Conservation (phyloP, 2,797 vertebrate species). For the Carcharodon carcharias region DNA sequence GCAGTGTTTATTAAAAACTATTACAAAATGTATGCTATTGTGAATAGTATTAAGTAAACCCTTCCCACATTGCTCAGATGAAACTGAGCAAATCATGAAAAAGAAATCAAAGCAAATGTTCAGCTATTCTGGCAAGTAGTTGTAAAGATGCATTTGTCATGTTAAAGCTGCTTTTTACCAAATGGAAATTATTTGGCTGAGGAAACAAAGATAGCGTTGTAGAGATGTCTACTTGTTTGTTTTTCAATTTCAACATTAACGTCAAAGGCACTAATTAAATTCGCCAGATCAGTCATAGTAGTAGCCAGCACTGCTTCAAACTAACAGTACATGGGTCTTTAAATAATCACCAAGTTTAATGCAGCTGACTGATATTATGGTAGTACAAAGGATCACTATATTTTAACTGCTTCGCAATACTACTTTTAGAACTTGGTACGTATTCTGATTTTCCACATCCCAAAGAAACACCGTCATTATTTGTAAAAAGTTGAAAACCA, state of each 20-base stretch:
- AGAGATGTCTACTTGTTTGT: not conserved
- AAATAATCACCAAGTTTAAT: not conserved
- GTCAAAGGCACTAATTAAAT: not conserved
- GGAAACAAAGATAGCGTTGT: not conserved
- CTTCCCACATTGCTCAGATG: not conserved
- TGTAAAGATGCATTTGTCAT: not conserved
- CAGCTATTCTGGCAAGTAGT: not conserved
- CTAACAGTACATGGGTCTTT: not conserved
- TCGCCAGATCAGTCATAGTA: not conserved
- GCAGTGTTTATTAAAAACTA: not conserved
- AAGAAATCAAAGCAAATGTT: not conserved
- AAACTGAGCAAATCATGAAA: not conserved
- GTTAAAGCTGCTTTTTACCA: not conserved
- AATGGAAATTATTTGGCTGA: conserved; percentile 17
- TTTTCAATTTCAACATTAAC: conserved; percentile 9
- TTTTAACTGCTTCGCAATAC: not conserved
- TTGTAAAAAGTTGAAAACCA: not conserved
- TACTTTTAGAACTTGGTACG: not conserved
- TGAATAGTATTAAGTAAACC: not conserved
- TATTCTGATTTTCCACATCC: not conserved
- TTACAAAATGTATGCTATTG: no score
- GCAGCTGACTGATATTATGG: not conserved
- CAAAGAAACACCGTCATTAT: not conserved
- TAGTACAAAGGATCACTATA: not conserved
- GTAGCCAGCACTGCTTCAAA: not conserved